Conservation (phyloP, 2,797 vertebrate genomes). For the Pangasius djambal region DNA sequence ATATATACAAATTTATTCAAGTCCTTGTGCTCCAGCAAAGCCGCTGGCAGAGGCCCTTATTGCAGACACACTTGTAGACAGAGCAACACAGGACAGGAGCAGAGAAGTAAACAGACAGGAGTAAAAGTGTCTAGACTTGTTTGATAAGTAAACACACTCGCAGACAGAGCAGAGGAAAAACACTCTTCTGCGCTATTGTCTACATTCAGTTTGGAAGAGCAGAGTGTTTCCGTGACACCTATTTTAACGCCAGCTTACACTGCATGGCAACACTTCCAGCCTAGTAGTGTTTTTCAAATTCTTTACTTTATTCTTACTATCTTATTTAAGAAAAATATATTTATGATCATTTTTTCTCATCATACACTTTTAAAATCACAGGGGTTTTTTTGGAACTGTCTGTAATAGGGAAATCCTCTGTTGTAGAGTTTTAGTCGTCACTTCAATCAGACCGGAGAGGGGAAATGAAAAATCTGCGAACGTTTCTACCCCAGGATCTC, state of each 20-base stretch:
- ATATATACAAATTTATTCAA: not conserved
- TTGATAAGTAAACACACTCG: conserved; percentile 55
- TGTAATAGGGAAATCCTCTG: not conserved
- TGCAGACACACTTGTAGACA: conserved; percentile 1
- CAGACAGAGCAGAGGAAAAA: conserved; percentile 16
- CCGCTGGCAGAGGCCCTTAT: conserved; percentile 27
- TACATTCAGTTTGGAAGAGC: conserved; percentile 14
- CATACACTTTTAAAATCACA: no score
- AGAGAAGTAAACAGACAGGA: conserved; percentile 46
- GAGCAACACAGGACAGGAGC: conserved; percentile 10
- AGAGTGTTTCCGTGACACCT: not conserved
- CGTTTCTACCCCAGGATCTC: not conserved
- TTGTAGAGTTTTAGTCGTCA: not conserved
- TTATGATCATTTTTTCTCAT: no score
- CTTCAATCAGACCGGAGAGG: not conserved
- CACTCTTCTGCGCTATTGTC: conserved; percentile 3
- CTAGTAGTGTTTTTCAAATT: not conserved
- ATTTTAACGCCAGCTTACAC: not conserved
- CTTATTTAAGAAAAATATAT: not conserved
- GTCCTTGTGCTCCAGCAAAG: not conserved
- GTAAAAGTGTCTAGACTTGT: conserved; percentile 58
- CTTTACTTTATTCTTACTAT: not conserved
- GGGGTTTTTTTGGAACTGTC: not conserved
- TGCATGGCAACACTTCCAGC: not conserved
- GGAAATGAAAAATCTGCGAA: not conserved